These are phyloP conservation scores for Sialis lutaria DNA, from an alignment of 2,888 invertebrate species.

Conservation along the genomic window DNA sequence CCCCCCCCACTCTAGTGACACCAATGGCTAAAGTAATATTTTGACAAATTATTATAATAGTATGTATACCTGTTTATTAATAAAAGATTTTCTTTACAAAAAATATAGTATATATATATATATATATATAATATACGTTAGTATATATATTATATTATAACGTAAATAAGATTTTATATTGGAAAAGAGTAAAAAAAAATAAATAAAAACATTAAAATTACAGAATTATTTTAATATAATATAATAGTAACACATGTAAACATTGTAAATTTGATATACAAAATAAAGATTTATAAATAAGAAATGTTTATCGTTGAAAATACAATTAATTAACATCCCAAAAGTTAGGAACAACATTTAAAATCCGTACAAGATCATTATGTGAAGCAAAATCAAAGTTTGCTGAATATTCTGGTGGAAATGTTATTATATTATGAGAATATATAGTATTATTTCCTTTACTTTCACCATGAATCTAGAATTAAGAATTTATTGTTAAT, in stretches of 20 bases:
- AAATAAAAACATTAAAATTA: neutral
- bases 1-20: no score
- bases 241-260: neutral
- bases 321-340: conserved; percentile 10
- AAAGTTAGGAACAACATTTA: conserved; percentile 12
- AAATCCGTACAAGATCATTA: conserved; percentile 11
- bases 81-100: no score
- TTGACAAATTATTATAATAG: no score
- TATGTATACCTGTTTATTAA: no score
- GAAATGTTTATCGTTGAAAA: no score
- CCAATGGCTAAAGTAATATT: no score
- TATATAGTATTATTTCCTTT: conserved; percentile 11
- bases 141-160: no score
- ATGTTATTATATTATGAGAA: conserved; percentile 13
- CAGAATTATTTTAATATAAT: neutral
- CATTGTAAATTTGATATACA: neutral
- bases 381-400: conserved; percentile 13
- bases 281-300: neutral
- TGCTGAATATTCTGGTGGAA: conserved; percentile 9
- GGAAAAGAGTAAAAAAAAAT: neutral
- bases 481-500: conserved; percentile 1
- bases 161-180: neutral
- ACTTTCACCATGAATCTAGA: conserved; percentile 15
- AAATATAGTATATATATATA: no score
- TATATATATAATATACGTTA: no score